Base-by-base conservation (phyloP, 2,113 vertebrate species). In the Perca flavescens region DNA sequence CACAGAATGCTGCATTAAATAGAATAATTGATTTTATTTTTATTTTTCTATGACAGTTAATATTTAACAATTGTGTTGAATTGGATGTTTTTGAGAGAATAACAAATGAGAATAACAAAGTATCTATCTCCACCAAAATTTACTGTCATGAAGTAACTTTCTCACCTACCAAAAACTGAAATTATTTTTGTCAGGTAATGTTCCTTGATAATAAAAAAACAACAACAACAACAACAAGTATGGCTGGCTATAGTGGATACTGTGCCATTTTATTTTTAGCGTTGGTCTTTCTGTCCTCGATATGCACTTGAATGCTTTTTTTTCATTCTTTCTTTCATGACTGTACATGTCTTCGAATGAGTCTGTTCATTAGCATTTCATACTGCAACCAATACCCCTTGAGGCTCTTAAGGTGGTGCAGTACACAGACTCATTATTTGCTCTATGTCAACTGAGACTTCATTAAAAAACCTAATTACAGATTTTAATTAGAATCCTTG, bases 401-500 rank as follows among this genome's bases (percentile, higher is more conserved):
- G 83, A 91, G 91, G 66, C 90, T 87, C 70, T 64, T 85, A 84
- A 89, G 79, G 77, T 86, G 86, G 58, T 77, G 87, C 74, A 79
- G 79, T 83, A 86, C 70, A 90, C 74, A 88, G 80, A 85, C 90
- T 93, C 86, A 79, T 93, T 91, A 94, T 94, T 93, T 91, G 91
- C 84, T 93, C 87, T 85, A 88, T 92, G 90, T 93, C 91, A 90
- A 86, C 80, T 66, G 89, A 90, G 89, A 79, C 88, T 94, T 93
- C 75, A 92, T 94, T 94, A 89, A 81, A 93, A 92, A 93, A 90
- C 28, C 68, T 91, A 95, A 95, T 94, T 94, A 94, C 75, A 66
- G 74, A 88, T 91, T 95, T 94, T 94, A 95, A 94, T 94, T 93
- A 92, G 80, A 94, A 88, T 88, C 88, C 54, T 90, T 89, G 88